Conservation (phyloP, 1,140 invertebrate genomes). For the Andrena cerasifolii region DNA sequence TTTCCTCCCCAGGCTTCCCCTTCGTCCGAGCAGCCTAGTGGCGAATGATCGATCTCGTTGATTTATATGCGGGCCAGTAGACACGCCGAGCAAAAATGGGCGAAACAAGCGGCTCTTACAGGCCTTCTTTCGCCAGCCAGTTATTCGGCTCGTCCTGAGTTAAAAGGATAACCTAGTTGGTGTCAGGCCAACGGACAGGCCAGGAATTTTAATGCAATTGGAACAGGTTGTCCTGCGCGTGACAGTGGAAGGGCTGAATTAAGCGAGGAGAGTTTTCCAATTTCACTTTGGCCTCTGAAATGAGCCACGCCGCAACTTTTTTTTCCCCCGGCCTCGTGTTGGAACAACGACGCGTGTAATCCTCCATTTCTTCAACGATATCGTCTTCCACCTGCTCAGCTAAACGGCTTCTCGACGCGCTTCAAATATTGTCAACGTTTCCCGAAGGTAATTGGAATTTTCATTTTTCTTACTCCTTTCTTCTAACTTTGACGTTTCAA, state of each 20-base stretch:
- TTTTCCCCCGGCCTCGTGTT: too few relatives aligned
- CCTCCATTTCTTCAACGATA: background rate
- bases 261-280: constrained; percentile 18
- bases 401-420: too few relatives aligned
- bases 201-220: constrained; percentile 38
- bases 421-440: too few relatives aligned
- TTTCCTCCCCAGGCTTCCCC: background rate
- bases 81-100: constrained; percentile 15
- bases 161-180: constrained; percentile 47
- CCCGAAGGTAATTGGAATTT: too few relatives aligned
- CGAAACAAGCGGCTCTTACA: constrained; percentile 1
- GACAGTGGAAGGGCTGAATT: background rate
- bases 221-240: constrained; percentile 21
- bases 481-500: too few relatives aligned
- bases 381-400: background rate
- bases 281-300: constrained; percentile 14
- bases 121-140: background rate
- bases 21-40: too few relatives aligned
- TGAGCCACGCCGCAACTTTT: background rate
- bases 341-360: background rate
- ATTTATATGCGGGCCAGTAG: constrained; percentile 23
- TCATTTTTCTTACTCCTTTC: too few relatives aligned
- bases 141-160: background rate
- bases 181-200: constrained; percentile 15
- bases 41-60: constrained; percentile 20